Base-by-base conservation (phyloP, 2,113 vertebrate species). In the Seriola quinqueradiata region DNA sequence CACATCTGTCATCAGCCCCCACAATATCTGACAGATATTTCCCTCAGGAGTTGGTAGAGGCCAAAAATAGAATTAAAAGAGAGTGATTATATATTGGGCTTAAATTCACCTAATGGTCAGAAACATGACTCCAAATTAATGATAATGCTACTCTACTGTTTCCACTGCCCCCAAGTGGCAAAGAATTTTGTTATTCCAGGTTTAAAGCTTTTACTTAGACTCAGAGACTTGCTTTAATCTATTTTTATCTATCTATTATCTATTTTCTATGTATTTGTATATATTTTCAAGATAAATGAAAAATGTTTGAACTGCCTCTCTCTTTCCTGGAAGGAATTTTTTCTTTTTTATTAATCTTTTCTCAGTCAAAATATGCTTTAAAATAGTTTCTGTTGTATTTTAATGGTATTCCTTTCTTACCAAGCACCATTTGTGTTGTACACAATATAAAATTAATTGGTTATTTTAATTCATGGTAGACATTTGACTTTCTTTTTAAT, bases 351-450 rank as follows among this genome's bases (percentile, higher is more conserved):
- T 12, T 68, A 12, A 19, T 64, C 70, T 71, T 61, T 73, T 3
- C 25, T 34, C 23, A 23, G 21, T 60, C 44, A 59, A 77, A 40
- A 36, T 59, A 54, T 42, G 21, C 16, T 59, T 73, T 44, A 16
- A 52, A 60, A 60, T 63, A 28, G 57, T 78, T 69, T 59, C 14
- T n/a, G 2, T 54, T 82, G 23, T 38, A n/a, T 85, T 69, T 59
- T 16, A 5, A 16, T 38, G 9, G 19, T 66, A 32, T 59, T 58
- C 19, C 23, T 82, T 71, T 60, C n/a, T 67, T 17, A 13, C 28
- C 21, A 63, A 50, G n/a, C 11, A 58, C 14, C 32, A 23, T 55
- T 25, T 57, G 4, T 13, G 4, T 9, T n/a, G 8, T 13, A 58
- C 10, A 64, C 12, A 23, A 7, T 17, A 11, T 63, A 2, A 19